Base-by-base conservation (phyloP, 2,888 invertebrate species). In the Plagodis pulveraria region DNA sequence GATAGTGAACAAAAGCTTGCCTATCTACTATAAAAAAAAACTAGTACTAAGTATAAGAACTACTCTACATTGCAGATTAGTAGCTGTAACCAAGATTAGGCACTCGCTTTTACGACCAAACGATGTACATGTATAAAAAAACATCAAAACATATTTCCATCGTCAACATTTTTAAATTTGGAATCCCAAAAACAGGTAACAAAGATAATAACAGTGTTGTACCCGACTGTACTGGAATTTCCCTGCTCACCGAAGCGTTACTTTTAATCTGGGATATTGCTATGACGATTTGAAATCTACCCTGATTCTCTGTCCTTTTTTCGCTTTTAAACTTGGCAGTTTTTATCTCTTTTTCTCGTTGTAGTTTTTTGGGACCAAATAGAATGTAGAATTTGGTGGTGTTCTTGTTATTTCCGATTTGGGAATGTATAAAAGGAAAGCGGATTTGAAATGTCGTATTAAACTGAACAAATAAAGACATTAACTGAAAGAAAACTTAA, bases 211-310 rank as follows among this genome's bases (percentile, higher is more conserved):
- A 40, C 62, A 64, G 51, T 63, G 58, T 7, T 62, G 50, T 50
- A 7, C 50, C 40, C 59, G 56, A 61, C 33, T 63, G 67, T 70
- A 66, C 66, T 48, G 32, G 49, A 66, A 66, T 84, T 83, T 83
- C 76, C 77, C 78, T 85, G 86, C 83, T 84, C 83, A 85, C 78
- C 88, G 81, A 86, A 76, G 86, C 89, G 90, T 89, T 84, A 83
- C 89, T 90, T 90, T 90, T 91, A 90, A 91, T 91, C 90, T 88
- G 78, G 86, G 83, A 89, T 89, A 91, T 91, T 91, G 91, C 88
- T 73, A 79, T 76, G 83, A 81, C 81, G 86, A 86, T 87, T 85
- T 84, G 78, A 86, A 86, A 82, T 63, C 66, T 61, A 64, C 66
- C 63, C 60, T 52, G 51, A 43, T 51, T 52, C 11, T 61, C 61